Base-by-base conservation (phyloP, 2,113 vertebrate species). In the Phyllostomus discolor region DNA sequence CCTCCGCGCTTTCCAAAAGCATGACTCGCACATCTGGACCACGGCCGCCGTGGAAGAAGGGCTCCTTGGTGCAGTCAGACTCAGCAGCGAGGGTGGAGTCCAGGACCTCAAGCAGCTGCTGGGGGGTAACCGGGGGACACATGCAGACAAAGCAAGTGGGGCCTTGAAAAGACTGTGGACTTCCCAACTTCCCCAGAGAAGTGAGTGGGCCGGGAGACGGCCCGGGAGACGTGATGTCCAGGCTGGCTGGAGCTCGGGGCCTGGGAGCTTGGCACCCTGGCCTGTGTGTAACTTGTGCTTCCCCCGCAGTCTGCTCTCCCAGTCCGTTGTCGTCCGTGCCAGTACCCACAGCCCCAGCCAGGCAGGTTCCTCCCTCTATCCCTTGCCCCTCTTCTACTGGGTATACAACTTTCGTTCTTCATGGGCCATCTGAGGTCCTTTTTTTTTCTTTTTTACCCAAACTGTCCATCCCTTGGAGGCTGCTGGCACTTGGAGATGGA, bases 1-100 rank as follows among this genome's bases (percentile, higher is more conserved):
- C 95, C 94, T 97, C 66, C 14, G 78, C 64, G 90, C 95, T 83
- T 92, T 97, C 96, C 96, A 97, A 92, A 94, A 95, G 78, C 73
- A 76, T 96, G 90, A 96, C 92, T 86, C 33, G 48, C 57, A 52
- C 94, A 59, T 95, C 88, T 91, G 96, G 92, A 94, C 88, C 15
- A 78, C 0, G 35, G 96, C 95, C 41, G 11, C 41, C 2, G 8
- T 75, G 52, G 88, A 91, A 54, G 15, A 43, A 91, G 79, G 89
- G 67, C 84, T 90, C 88, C 76, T 92, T 48, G 48, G 54, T 91
- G 86, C 46, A n/a, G 4, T n/a, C 11, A 10, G 41, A 54, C 33
- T 82, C 41, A 15, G 43, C 1, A 0, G 66, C 4, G 3, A 70
- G 79, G 86, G 90, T 80, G 94, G 95, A 70, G 81, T 38, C 38